Conservation (phyloP, 2,888 invertebrate genomes). For the Strigamia maritima region DNA sequence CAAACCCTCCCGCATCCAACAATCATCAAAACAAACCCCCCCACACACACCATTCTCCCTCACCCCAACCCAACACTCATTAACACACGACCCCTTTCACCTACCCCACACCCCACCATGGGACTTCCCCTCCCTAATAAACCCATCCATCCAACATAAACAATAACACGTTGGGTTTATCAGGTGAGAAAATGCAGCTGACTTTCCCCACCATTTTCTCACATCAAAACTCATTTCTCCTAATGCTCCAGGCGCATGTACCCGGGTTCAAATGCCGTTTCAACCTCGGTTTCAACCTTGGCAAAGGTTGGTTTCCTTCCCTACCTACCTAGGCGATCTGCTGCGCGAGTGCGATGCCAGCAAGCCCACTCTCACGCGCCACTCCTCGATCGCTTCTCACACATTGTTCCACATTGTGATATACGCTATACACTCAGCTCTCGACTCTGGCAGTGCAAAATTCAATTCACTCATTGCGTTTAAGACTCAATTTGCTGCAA, state of each 20-base stretch:
- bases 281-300: conserved; percentile 16
- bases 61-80: too few relatives aligned
- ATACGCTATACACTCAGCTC: too few relatives aligned
- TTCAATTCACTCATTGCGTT: background rate
- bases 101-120: too few relatives aligned
- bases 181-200: conserved; percentile 12
- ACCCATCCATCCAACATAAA: background rate
- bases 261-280: background rate
- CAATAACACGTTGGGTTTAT: background rate
- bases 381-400: background rate
- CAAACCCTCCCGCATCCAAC: too few relatives aligned
- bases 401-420: background rate
- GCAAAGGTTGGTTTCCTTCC: conserved; percentile 5
- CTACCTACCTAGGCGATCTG: background rate
- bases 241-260: background rate
- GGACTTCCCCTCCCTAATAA: too few relatives aligned
- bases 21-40: too few relatives aligned
- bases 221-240: background rate
- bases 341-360: too few relatives aligned
- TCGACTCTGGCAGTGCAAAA: background rate
- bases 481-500: background rate
- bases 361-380: too few relatives aligned
- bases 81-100: too few relatives aligned
- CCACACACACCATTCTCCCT: too few relatives aligned
- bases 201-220: background rate